A percentile compares a stretch with the other conserved stretches of the same genome.
Evolutionary conservation across 2,113 vertebrate species (phyloP).

Genomic region (Naja naja): DNA sequence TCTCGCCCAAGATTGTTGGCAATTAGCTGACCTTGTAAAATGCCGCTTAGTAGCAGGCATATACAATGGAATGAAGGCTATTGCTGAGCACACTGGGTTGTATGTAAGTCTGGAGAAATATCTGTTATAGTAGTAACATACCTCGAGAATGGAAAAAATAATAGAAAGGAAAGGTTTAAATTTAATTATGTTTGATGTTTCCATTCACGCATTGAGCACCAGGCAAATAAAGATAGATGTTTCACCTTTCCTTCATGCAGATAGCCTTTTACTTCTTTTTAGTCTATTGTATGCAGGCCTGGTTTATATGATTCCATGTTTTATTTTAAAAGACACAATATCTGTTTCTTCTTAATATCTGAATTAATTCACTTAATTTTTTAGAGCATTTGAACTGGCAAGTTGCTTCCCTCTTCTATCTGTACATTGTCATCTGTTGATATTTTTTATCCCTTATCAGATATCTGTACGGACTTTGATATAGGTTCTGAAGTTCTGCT

Average conservation of each 20-base stretch:
- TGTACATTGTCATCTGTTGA: constrained; percentile 32
- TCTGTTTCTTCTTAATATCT: constrained; percentile 32
- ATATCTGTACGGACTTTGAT: constrained; percentile 54
- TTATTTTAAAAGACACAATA: constrained; percentile 3
- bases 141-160: neutral
- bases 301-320: neutral
- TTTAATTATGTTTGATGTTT: neutral
- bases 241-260: neutral
- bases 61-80: too few species aligned
- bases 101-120: neutral
- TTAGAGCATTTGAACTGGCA: constrained; percentile 39
- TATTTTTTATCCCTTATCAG: constrained; percentile 59
- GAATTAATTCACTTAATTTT: constrained; percentile 15
- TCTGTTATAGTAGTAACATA: neutral
- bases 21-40: too few species aligned
- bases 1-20: too few species aligned
- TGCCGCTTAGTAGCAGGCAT: too few species aligned
- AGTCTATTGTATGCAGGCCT: neutral
- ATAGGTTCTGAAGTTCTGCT: constrained; percentile 50
- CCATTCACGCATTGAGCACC: neutral
- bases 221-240: neutral
- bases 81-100: too few species aligned
- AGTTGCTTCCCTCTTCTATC: constrained; percentile 15
- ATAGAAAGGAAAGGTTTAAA: neutral
- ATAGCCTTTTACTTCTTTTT: neutral